These are phyloP conservation scores for Isurus oxyrinchus DNA, from an alignment of 2,113 vertebrate genomes.

Conservation along the genomic window DNA sequence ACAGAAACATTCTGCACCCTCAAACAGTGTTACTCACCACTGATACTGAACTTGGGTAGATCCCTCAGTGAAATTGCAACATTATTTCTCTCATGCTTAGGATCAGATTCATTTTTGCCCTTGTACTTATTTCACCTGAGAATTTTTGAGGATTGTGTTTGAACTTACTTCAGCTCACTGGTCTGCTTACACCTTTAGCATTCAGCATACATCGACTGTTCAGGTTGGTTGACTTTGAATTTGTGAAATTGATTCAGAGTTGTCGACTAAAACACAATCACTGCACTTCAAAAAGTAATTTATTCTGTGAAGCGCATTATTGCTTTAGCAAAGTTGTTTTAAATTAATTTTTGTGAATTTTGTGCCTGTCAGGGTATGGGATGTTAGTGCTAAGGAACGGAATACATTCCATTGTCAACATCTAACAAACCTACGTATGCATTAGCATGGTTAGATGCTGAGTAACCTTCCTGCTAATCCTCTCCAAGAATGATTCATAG, in stretches of 20 bases:
- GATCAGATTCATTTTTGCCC: slow-evolving; percentile 31
- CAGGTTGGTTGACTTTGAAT: slow-evolving; percentile 19
- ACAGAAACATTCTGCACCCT: neutral
- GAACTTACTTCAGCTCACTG: slow-evolving; percentile 29
- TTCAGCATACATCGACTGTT: slow-evolving; percentile 10
- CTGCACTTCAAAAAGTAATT: slow-evolving; percentile 20
- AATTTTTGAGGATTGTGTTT: slow-evolving; percentile 27
- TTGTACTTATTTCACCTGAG: slow-evolving; percentile 32
- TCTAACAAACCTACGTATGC: neutral
- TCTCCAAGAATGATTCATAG: neutral
- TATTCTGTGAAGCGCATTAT: slow-evolving; percentile 4
- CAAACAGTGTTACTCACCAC: neutral
- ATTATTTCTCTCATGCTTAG: slow-evolving; percentile 32
- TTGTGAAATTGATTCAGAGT: slow-evolving; percentile 27
- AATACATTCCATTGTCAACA: neutral
- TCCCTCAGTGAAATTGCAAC: slow-evolving; percentile 20
- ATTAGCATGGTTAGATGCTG: neutral
- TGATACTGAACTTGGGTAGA: neutral
- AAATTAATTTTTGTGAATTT: neutral
- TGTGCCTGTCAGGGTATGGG: neutral
- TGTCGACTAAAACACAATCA: neutral
- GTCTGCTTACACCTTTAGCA: neutral
- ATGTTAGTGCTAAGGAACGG: neutral
- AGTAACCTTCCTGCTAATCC: neutral
- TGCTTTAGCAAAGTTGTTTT: neutral